Conservation (phyloP, 2,888 invertebrate genomes). For the Drosophila aldrichi region DNA sequence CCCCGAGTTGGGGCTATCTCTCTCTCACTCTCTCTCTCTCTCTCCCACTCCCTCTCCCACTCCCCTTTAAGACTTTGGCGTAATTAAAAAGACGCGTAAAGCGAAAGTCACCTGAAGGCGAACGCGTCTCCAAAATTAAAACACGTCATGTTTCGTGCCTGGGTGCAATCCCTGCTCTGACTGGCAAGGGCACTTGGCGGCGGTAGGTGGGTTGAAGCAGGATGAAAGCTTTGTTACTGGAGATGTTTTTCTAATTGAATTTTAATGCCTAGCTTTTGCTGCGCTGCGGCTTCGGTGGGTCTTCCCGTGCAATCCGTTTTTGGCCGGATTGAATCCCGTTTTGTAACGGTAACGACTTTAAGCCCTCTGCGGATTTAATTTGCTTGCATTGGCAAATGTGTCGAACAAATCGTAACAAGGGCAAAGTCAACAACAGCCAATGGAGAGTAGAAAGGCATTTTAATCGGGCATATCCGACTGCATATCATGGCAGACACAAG, state of each 20-base stretch:
- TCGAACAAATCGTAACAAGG: slow-evolving; percentile 57
- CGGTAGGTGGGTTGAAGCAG: slow-evolving; percentile 2
- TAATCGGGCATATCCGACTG: neutral
- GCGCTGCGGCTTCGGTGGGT: neutral
- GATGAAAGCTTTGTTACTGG: slow-evolving; percentile 25
- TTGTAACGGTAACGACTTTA: slow-evolving; percentile 31
- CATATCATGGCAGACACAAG: no score
- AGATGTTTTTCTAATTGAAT: slow-evolving; percentile 70
- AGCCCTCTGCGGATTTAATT: slow-evolving; percentile 44
- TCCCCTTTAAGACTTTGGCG: slow-evolving; percentile 71
- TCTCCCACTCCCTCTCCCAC: slow-evolving; percentile 38
- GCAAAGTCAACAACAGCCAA: slow-evolving; percentile 12
- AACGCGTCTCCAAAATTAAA: slow-evolving; percentile 20
- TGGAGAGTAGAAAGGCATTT: neutral
- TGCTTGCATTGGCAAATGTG: slow-evolving; percentile 42
- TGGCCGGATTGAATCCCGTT: slow-evolving; percentile 1
- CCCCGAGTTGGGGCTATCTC: slow-evolving; percentile 57
- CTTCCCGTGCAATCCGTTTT: slow-evolving; percentile 32
- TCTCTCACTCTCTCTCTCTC: slow-evolving; percentile 53
- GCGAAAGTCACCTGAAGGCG: slow-evolving; percentile 17
- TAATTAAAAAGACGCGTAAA: slow-evolving; percentile 64
- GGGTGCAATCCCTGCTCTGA: slow-evolving; percentile 45
- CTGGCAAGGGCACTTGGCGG: neutral
- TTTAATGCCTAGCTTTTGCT: slow-evolving; percentile 58
- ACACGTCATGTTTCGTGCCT: slow-evolving; percentile 70